Evolutionary conservation across 2,888 invertebrate species (phyloP).

Genomic region (Cantharis nigra): DNA sequence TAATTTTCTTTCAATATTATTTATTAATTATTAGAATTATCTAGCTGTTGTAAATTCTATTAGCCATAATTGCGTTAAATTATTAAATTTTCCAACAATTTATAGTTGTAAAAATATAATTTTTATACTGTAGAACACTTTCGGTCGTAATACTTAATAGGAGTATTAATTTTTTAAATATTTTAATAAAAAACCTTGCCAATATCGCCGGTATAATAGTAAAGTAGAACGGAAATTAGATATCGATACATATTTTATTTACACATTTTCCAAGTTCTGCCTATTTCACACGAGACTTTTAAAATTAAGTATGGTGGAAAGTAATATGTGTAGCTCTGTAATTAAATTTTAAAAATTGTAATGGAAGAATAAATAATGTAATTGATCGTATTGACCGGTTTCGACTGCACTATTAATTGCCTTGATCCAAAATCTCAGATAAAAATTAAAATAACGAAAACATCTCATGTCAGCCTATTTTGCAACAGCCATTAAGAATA

Average conservation of each 20-base stretch:
- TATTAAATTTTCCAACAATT: background rate
- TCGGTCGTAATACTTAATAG: background rate
- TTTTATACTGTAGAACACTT: background rate
- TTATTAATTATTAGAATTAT: background rate
- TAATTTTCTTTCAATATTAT: background rate
- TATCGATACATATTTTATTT: background rate
- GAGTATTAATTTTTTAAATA: background rate
- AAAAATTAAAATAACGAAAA: background rate
- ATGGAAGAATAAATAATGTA: background rate
- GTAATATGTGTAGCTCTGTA: background rate
- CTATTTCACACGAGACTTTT: background rate
- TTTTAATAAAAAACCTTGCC: background rate
- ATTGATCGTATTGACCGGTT: background rate
- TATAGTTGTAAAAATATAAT: background rate
- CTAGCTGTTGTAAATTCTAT: background rate
- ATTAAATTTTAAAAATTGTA: background rate
- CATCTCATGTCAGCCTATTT: background rate
- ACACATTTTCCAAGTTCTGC: background rate
- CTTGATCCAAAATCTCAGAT: background rate
- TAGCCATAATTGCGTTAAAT: background rate
- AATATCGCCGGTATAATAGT: background rate
- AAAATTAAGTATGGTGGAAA: background rate
- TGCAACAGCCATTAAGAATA: background rate
- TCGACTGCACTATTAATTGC: background rate
- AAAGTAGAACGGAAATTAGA: background rate